A percentile compares a stretch with the other conserved stretches of the same genome.
These are phyloP conservation scores for Conops quadrifasciatus DNA, from an alignment of 2,888 invertebrate species.

Conservation along the genomic window DNA sequence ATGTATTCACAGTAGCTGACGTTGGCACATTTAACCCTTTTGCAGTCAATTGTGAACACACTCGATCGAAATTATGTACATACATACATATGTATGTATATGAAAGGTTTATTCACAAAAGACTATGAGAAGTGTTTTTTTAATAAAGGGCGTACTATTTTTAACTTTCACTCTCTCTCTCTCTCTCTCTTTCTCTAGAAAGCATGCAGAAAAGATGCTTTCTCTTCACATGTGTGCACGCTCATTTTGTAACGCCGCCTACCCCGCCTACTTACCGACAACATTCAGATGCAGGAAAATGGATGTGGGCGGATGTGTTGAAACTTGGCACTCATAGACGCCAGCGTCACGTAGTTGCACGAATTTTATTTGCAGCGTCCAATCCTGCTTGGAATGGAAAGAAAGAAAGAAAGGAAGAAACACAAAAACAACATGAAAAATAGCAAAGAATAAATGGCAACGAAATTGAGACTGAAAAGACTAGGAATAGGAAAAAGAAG, in stretches of 20 bases:
- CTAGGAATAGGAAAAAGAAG: not conserved
- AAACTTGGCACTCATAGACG: conserved; percentile 89
- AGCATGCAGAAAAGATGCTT: too few relatives aligned
- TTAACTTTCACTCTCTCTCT: too few relatives aligned
- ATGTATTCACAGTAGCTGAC: too few relatives aligned
- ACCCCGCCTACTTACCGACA: conserved; percentile 75
- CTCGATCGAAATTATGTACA: too few relatives aligned
- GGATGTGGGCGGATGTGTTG: conserved; percentile 89
- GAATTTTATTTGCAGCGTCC: conserved; percentile 90
- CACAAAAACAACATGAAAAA: conserved; percentile 24
- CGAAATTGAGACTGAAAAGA: not conserved
- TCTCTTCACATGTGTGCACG: conserved; percentile 15
- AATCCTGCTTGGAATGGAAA: conserved; percentile 71
- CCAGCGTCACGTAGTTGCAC: conserved; percentile 88
- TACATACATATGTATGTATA: too few relatives aligned
- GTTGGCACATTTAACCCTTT: too few relatives aligned
- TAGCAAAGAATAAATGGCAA: not conserved
- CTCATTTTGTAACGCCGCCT: conserved; percentile 18
- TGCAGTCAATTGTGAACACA: too few relatives aligned
- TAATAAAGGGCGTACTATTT: too few relatives aligned
- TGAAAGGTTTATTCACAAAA: too few relatives aligned
- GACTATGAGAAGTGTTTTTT: too few relatives aligned
- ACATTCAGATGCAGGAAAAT: conserved; percentile 87
- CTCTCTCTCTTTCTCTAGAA: too few relatives aligned
- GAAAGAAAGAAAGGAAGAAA: conserved; percentile 4